Evolutionary conservation across 2,113 vertebrate species (phyloP).

Genomic region (Neolamprologus cancellatus): DNA sequence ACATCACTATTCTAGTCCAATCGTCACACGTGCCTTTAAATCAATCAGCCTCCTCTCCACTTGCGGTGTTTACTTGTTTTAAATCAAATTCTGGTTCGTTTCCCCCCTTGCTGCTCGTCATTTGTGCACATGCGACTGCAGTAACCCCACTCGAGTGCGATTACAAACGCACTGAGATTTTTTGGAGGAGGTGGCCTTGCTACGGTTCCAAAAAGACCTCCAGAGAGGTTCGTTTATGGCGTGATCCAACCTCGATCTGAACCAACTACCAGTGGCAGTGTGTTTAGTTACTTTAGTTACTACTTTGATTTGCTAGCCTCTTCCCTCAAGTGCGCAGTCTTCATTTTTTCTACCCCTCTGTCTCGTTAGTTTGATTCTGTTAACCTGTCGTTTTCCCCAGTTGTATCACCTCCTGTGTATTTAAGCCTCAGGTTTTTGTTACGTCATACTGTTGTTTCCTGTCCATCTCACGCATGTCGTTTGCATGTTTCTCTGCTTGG

Average conservation of each 20-base stretch:
- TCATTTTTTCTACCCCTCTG: not conserved
- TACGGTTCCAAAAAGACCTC: not conserved
- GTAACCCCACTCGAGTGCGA: not conserved
- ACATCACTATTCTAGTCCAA: not conserved
- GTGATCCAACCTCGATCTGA: not conserved
- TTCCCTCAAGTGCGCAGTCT: not conserved
- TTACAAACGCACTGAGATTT: not conserved
- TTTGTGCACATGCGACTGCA: not conserved
- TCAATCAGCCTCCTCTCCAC: not conserved
- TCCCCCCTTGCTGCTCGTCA: not conserved
- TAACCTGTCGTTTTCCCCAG: not conserved
- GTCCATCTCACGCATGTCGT: not conserved
- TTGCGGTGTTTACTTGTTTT: not conserved
- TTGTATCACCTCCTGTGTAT: not conserved
- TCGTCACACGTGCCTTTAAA: accelerated
- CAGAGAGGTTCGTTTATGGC: accelerated
- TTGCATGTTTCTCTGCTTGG: not conserved
- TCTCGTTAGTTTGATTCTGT: not conserved
- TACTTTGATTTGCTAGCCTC: not conserved
- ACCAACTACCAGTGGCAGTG: not conserved
- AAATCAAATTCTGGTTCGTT: not conserved
- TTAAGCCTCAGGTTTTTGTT: not conserved
- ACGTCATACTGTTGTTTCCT: not conserved
- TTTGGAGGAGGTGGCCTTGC: not conserved
- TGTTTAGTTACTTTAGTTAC: not conserved